These are phyloP conservation scores for Cephalopachus bancanus DNA, from an alignment of 2,797 vertebrate species.

Conservation along the genomic window DNA sequence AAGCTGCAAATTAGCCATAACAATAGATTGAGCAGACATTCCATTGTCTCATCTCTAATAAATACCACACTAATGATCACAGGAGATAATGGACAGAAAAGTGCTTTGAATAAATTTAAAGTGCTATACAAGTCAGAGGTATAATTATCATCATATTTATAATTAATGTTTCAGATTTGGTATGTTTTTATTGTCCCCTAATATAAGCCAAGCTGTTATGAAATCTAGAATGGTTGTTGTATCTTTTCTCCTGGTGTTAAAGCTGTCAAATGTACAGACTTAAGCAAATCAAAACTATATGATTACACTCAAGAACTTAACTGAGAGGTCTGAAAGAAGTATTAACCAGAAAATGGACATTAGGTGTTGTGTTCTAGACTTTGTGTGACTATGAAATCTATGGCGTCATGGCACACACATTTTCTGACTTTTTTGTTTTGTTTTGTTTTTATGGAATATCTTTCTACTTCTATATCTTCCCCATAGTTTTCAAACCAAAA, in stretches of 20 bases:
- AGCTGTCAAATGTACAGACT: background rate
- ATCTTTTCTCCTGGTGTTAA: background rate
- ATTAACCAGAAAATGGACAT: background rate
- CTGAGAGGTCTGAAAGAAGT: background rate
- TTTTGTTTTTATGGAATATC: background rate
- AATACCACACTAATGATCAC: constrained; percentile 49
- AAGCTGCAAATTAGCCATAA: constrained; percentile 39
- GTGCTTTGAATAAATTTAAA: constrained; percentile 56
- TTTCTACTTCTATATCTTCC: background rate
- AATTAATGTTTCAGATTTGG: constrained; percentile 45
- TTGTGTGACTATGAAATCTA: background rate
- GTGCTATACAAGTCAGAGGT: constrained; percentile 34
- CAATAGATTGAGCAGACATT: constrained; percentile 37
- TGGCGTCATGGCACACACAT: background rate
- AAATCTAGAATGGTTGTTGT: background rate
- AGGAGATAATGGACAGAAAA: constrained; percentile 66
- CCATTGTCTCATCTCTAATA: constrained; percentile 60
- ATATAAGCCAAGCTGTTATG: constrained; percentile 4
- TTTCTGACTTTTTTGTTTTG: constrained; percentile 22
- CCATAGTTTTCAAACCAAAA: background rate
- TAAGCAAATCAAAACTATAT: background rate
- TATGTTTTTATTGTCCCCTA: constrained; percentile 55
- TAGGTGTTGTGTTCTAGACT: background rate
- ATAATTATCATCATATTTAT: constrained; percentile 51
- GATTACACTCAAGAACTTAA: background rate